Base-by-base conservation (phyloP, 1,140 invertebrate genomes). In the Drosophila ogumai region DNA sequence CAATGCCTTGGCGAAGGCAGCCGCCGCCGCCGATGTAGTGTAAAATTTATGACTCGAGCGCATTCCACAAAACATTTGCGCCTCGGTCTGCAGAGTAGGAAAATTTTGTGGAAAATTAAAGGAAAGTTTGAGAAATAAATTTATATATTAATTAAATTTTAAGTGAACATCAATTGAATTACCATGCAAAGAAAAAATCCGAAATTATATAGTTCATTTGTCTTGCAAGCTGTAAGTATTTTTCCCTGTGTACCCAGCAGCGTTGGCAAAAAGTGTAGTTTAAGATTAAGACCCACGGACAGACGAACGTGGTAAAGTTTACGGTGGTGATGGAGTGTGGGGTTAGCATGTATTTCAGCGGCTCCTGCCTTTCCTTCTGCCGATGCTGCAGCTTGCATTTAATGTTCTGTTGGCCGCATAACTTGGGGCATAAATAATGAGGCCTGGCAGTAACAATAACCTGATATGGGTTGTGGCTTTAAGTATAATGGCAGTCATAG, bases 61-160 rank as follows among this genome's bases (percentile, higher is more conserved):
- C 85, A 88, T 88, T 88, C 87, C 81, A 72, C 85, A 90, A 88
- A 90, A 88, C 84, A 88, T 88, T 88, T 90, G 73, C 81, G 85
- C 82, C 76, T 87, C 54, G 61, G 67, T 63, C 54, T 59, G 10
- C 61, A 69, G 17, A 12, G 38, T 0, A 8, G 28, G 9, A 52
- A 68, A 32, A n/a, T 13, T 6, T 2, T 0, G 1, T 0, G 15
- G 0, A 10, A 15, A 31, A 19, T 10, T 0, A 9, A 15, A 3
- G 5, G 10, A 10, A 17, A 10, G 1, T 32, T 32, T 46, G 0
- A 2, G 3, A 19, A 57, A 13, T 17, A 41, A 6, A 17, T 2
- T 0, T 3, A 3, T 17, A 13, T 17, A 2, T 2, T 6, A 0
- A 13, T 7, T 19, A 13, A 34, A 19, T 8, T 54, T 2, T 0